phyloP scores from a whole-genome alignment of 2,797 vertebrate species.

The Pyrocephalus nanus region DNA sequence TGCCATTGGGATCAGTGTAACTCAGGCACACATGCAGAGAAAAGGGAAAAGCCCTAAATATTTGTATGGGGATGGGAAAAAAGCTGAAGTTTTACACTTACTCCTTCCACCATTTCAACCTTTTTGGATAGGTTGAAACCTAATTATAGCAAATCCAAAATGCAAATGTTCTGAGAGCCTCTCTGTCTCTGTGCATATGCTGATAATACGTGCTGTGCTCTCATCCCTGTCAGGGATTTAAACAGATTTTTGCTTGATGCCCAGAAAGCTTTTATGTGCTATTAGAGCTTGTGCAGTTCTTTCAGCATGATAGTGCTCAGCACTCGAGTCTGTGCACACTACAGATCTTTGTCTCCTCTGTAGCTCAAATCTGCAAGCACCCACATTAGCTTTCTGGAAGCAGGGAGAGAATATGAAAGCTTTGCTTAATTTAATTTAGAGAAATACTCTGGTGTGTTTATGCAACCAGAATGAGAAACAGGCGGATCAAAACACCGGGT shows the following conservation, averaged over 20 bases:
- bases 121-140: neutral
- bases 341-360: conserved; percentile 5
- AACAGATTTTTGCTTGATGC: conserved; percentile 26
- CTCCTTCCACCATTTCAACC: neutral
- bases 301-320: neutral
- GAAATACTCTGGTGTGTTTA: neutral
- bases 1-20: neutral
- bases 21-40: neutral
- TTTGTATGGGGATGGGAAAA: neutral
- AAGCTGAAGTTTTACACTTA: neutral
- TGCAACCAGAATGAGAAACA: conserved; percentile 24
- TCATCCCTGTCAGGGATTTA: conserved; percentile 36
- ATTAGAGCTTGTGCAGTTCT: neutral
- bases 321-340: neutral
- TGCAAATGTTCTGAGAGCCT: neutral
- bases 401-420: conserved; percentile 9
- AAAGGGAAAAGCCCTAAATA: neutral
- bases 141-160: conserved; percentile 28
- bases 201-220: neutral
- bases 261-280: conserved; percentile 35
- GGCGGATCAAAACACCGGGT: neutral
- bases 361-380: conserved; percentile 39
- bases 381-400: conserved; percentile 1
- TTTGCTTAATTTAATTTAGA: conserved; percentile 47
- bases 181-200: neutral